Evolutionary conservation across 2,113 vertebrate species (phyloP).

Genomic region (Laticauda colubrina): DNA sequence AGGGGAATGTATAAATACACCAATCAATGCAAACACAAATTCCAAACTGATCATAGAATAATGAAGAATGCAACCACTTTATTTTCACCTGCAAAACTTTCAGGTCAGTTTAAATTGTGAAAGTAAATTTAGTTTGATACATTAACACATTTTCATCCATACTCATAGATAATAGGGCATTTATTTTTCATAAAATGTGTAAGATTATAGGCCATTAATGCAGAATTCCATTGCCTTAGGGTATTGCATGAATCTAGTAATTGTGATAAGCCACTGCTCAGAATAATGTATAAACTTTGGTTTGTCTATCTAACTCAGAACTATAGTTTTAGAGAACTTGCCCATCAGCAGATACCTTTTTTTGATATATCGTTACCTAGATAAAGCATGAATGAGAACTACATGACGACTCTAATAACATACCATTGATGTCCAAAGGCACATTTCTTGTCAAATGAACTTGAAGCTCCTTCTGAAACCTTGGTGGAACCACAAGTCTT

Average conservation of each 20-base stretch:
- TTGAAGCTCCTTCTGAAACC: constrained; percentile 56
- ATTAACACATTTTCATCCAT: background rate
- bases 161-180: background rate
- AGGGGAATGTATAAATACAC: background rate
- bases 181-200: background rate
- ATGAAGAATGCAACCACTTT: background rate
- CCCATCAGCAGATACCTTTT: background rate
- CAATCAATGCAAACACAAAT: background rate
- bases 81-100: background rate
- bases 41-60: background rate
- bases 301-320: background rate
- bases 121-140: background rate
- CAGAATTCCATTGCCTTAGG: background rate
- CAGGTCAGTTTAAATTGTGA: background rate
- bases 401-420: constrained; percentile 19
- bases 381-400: background rate
- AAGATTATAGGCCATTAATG: background rate
- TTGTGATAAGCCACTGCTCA: background rate
- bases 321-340: background rate
- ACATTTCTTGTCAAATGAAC: constrained; percentile 45
- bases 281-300: background rate
- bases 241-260: background rate
- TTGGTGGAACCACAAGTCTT: constrained; percentile 54
- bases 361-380: background rate
- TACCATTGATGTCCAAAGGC: constrained; percentile 62